Conservation (phyloP, 2,113 vertebrate species). For the Zosterops japonicus region DNA sequence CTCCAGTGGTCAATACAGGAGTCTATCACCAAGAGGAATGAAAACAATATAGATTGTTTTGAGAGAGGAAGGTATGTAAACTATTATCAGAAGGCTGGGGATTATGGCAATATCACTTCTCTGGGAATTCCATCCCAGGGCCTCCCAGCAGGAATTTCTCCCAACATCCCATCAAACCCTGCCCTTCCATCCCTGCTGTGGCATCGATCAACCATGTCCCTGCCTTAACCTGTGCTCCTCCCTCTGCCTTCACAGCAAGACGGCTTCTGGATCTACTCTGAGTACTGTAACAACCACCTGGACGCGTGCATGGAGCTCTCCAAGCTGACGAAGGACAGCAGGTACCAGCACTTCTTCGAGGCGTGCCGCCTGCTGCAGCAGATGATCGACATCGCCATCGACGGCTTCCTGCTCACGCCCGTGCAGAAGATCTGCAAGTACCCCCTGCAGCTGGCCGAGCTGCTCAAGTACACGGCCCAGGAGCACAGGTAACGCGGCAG, state of each 20-base stretch:
- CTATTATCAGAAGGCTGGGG: too few species aligned
- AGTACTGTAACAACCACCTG: slow-evolving; percentile 99
- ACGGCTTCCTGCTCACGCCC: slow-evolving; percentile 95
- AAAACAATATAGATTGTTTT: too few species aligned
- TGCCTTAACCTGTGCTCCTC: neutral
- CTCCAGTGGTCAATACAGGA: too few species aligned
- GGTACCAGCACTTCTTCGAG: slow-evolving; percentile 99
- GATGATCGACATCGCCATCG: slow-evolving; percentile 99
- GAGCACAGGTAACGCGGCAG: slow-evolving; percentile 86
- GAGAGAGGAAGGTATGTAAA: too few species aligned
- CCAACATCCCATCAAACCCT: accelerated
- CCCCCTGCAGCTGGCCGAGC: slow-evolving; percentile 94
- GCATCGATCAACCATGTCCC: accelerated
- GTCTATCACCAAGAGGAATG: too few species aligned
- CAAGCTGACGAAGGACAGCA: slow-evolving; percentile 95
- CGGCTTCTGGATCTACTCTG: slow-evolving; percentile 99
- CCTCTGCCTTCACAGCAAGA: slow-evolving; percentile 85
- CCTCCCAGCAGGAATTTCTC: neutral
- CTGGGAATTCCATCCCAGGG: neutral
- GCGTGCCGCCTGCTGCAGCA: slow-evolving; percentile 96
- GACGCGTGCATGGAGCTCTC: slow-evolving; percentile 98
- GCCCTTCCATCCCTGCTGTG: neutral
- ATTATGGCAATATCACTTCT: neutral
- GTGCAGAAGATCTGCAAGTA: slow-evolving; percentile 99
- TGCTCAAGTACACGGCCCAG: slow-evolving; percentile 97